Evolutionary conservation across 2,888 invertebrate species (phyloP), one percentile per base, ranked within the genome.

Genomic region (Bembecia ichneumoniformis): DNA sequence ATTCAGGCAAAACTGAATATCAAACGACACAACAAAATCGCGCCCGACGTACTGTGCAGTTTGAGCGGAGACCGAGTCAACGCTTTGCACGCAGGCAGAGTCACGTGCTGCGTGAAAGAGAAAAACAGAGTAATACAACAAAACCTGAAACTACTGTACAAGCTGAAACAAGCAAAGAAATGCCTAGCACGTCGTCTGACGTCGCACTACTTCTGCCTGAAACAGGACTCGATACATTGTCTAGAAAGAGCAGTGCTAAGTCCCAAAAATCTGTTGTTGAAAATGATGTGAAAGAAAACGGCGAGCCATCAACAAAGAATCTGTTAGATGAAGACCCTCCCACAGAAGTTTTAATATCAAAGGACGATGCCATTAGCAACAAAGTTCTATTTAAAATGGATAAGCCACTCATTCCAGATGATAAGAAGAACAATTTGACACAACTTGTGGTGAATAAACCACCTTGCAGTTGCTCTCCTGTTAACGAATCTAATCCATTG

Each of bases 1-100:
- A 91, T 63, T 96, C 96, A 58, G 98, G 99, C 0, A 93, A 97
- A 74, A 99, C 99, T 1, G 99, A 99, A 83, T 99, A 97, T 77
- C 99, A 99, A 87, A 96, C 97, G 20, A 96, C 97, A 7, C 95
- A 96, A 68, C 92, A 94, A 68, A 96, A 94, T 79, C 90, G 95
- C 55, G 96, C 97, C 1, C 89, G 98, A 45, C 90, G 98, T 49
- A 97, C 96, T 1, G 98, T 98, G 4, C 96, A 97, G 73, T 97
- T 99, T 77, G 99, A 99, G 81, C 90, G 99, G 53, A 90, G 97
- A 49, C 98, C 99, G 0, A 98, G 97, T 82, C 99, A 99, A 79
- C 89, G 99, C 55, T 99, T 97, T 74, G 98, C 98, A 35, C 90
- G 97, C 49, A 89, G 98, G 50, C 97, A 97, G 72, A 96, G 96